Base-by-base conservation (phyloP, 2,888 invertebrate species). In the Ptilodon capucinus region DNA sequence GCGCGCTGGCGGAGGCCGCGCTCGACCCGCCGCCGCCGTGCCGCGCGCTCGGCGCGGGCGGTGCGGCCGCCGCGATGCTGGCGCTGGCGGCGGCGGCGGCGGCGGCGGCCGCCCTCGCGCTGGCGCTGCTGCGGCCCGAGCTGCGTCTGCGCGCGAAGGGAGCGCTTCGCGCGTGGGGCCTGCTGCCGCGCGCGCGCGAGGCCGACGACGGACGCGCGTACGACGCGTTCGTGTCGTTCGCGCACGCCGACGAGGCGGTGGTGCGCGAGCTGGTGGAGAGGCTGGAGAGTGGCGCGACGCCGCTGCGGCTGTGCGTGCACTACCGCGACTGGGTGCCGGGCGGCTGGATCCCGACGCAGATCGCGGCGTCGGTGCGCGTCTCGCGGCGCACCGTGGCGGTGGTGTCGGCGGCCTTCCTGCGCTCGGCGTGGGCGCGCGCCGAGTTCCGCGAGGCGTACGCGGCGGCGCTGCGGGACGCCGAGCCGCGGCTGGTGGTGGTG, bases 201-300 rank as follows among this genome's bases (percentile, higher is more conserved):
- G 57, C 71, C 21, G 69, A 64, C 64, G 68, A 48, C 30, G 59
- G 17, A 35, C 56, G 63, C 4, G 67, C 47, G 21, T 97, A 94
- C 79, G 97, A 97, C 78, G 96, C 95, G 0, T 97, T 97, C 78
- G 91, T 97, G 56, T 96, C 96, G 63, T 97, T 94, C 76, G 94
- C 96, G 3, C 94, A 95, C 74, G 92, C 93, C 72, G 97, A 97
- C 76, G 94, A 94, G 68, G 92, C 95, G 68, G 93, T 96, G 9
- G 85, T 92, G 0, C 92, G 93, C 41, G 88, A 93, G 57, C 76
- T 97, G 51, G 90, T 95, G 38, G 92, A 94, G 0, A 92, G 92
- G 40, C 84, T 97, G 48, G 96, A 96, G 77, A 19, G 41, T 40
- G 66, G 83, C 80, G 46, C 93, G 93, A 2, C 40, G 17, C 43